phyloP scores from a whole-genome alignment of 2,113 vertebrate species.

The Empidonax traillii region DNA sequence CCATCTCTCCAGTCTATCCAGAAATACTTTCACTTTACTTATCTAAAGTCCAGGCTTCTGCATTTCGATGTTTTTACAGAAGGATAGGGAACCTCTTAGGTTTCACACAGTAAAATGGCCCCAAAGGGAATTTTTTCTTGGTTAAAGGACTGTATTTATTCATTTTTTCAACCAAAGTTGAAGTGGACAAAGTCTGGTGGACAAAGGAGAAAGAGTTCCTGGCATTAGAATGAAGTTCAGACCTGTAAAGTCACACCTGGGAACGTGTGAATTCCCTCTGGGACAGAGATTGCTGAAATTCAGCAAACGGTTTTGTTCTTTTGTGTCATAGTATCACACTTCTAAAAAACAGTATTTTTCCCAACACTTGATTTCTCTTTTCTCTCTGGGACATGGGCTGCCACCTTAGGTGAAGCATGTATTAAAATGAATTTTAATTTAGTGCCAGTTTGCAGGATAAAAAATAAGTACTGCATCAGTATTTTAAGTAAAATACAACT shows the following conservation, averaged over 20 bases:
- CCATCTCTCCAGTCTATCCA: too few relatives aligned
- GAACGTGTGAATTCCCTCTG: background rate
- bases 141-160: background rate
- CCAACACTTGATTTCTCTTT: background rate
- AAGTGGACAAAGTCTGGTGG: background rate
- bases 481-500: background rate
- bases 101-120: background rate
- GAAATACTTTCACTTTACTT: background rate
- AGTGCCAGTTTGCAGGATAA: background rate
- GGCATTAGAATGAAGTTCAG: background rate
- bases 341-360: background rate
- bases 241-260: background rate
- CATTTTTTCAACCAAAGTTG: background rate
- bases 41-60: background rate
- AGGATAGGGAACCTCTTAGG: background rate
- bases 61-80: background rate
- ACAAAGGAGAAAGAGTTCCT: background rate
- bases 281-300: background rate
- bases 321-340: background rate
- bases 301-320: background rate
- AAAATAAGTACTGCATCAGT: background rate
- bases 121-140: background rate
- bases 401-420: background rate
- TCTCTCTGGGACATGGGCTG: background rate
- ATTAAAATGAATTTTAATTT: background rate